phyloP scores from a whole-genome alignment of 2,113 vertebrate species.

The Cheirogaleus medius region DNA sequence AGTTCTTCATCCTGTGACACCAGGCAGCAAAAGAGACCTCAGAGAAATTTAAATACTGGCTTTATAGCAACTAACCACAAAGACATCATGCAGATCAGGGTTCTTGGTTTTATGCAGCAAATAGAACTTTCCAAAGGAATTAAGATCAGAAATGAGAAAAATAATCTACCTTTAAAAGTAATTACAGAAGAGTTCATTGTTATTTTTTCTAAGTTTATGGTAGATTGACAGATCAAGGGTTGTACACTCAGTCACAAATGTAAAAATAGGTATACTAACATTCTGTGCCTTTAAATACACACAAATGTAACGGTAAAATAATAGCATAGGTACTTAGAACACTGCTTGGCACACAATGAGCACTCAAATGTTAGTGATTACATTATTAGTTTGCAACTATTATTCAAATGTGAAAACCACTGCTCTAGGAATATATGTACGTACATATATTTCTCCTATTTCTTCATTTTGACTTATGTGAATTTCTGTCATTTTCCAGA shows the following conservation, averaged over 20 bases:
- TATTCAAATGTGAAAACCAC: slow-evolving; percentile 27
- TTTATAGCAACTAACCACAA: slow-evolving; percentile 50
- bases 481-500: slow-evolving; percentile 28
- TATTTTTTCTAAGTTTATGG: background rate
- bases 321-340: background rate
- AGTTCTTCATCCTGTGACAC: background rate
- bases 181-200: background rate
- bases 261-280: background rate
- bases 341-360: background rate
- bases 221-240: background rate
- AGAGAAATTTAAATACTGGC: slow-evolving; percentile 44
- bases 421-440: background rate
- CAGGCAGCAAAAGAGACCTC: slow-evolving; percentile 2
- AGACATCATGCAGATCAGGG: background rate
- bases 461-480: slow-evolving; percentile 35
- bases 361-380: background rate
- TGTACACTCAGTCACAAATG: slow-evolving; percentile 10
- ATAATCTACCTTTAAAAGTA: slow-evolving; percentile 22
- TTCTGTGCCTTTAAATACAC: background rate
- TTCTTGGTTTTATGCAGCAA: slow-evolving; percentile 44
- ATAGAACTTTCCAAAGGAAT: slow-evolving; percentile 45
- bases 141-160: slow-evolving; percentile 27
- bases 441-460: background rate
- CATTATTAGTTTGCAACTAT: background rate
- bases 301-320: background rate